These are phyloP conservation scores for Quadroppia sp. DNA, from an alignment of 2,888 invertebrate genomes.

Conservation along the genomic window DNA sequence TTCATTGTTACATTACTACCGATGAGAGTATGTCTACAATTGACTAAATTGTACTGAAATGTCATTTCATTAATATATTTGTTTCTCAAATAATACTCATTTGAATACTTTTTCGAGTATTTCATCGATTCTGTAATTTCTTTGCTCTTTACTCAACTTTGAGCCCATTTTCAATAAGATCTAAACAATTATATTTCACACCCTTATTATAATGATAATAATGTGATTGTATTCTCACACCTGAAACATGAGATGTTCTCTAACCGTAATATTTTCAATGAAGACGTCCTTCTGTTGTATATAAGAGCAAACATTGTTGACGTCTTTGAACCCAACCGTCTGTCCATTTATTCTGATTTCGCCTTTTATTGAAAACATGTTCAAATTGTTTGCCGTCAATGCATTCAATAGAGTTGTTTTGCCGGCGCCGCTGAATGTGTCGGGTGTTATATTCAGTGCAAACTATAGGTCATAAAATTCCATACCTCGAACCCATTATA, in stretches of 20 bases:
- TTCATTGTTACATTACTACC: conserved; percentile 80
- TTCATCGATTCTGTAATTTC: neutral
- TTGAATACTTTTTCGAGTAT: neutral
- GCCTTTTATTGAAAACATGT: conserved; percentile 8
- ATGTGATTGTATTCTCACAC: neutral
- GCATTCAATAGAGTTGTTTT: conserved; percentile 38
- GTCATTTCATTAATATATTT: neutral
- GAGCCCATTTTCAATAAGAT: neutral
- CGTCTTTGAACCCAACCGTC: neutral
- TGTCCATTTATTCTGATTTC: conserved; percentile 12
- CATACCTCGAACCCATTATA: neutral
- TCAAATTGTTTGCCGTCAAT: conserved; percentile 25
- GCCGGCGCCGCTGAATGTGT: conserved; percentile 23
- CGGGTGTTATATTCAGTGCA: neutral
- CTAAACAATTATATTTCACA: too few species aligned
- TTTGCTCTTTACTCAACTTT: neutral
- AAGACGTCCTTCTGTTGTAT: conserved; percentile 51
- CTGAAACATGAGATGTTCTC: conserved; percentile 50
- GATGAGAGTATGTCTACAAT: conserved; percentile 84
- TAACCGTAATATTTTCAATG: conserved; percentile 52
- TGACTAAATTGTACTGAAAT: conserved; percentile 71
- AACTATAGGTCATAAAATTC: neutral
- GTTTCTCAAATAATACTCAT: neutral
- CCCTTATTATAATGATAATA: too few species aligned
- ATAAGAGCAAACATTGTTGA: conserved; percentile 35